These are phyloP conservation scores for Campaea margaritaria DNA, from an alignment of 2,888 invertebrate genomes.

Conservation along the genomic window DNA sequence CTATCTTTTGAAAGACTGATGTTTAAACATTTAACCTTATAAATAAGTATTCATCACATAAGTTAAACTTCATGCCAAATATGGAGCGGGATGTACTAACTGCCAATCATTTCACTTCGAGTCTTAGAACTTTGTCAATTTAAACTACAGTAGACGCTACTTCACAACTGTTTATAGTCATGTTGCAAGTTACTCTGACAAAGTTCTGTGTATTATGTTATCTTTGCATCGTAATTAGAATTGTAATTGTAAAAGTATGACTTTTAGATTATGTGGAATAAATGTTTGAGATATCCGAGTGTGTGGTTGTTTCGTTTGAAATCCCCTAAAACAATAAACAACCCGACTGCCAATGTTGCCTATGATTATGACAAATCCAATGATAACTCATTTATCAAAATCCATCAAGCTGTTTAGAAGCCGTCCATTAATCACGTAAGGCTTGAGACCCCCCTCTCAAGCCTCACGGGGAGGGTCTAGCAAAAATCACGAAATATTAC, in stretches of 20 bases:
- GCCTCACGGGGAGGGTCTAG: too few species aligned
- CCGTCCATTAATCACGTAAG: too few species aligned
- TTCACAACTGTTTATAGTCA: slow-evolving; percentile 23
- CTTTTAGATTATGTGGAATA: slow-evolving; percentile 51
- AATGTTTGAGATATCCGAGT: slow-evolving; percentile 52
- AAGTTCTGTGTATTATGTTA: slow-evolving; percentile 40
- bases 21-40: slow-evolving; percentile 53
- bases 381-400: too few species aligned
- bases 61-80: slow-evolving; percentile 50
- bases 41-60: slow-evolving; percentile 41
- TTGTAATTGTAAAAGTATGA: slow-evolving; percentile 44
- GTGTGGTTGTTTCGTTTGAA: slow-evolving; percentile 39
- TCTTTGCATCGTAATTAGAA: slow-evolving; percentile 26
- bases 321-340: too few species aligned
- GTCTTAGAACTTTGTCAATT: slow-evolving; percentile 41
- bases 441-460: too few species aligned
- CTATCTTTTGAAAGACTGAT: slow-evolving; percentile 76
- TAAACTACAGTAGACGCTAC: slow-evolving; percentile 20
- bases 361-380: too few species aligned
- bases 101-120: slow-evolving; percentile 44
- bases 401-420: too few species aligned
- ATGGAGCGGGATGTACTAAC: slow-evolving; percentile 39
- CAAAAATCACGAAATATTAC: too few species aligned
- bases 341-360: too few species aligned
- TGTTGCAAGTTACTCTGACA: slow-evolving; percentile 30